Base-by-base conservation (phyloP, 2,113 vertebrate genomes). In the Myiozetetes cayanensis region DNA sequence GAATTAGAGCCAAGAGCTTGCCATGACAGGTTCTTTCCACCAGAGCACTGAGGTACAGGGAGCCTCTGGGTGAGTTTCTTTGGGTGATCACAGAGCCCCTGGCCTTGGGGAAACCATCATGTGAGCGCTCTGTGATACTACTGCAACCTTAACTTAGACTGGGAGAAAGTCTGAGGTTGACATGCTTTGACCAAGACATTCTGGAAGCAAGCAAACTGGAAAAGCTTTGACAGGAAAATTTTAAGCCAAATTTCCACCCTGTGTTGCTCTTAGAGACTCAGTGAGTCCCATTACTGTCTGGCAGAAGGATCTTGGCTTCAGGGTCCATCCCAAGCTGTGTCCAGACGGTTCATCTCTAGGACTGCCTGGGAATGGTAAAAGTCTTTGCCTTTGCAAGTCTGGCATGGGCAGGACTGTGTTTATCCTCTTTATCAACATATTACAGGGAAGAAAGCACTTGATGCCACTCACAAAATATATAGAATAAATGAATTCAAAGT, bases 211-310 rank as follows among this genome's bases (percentile, higher is more conserved):
- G 24, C 15, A 72, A 49, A 22, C 30, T 93, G 80, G 70, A 82
- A 93, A 68, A 76, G 62, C 19, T 76, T 58, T 86, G 50, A 83
- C 41, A 80, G 46, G 78, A 76, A 82, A 58, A 65, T 28, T 37
- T 82, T 47, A 87, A 89, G 91, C 91, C 91, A 87, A 7, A 59
- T 87, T 75, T 89, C 81, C 10, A 81, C n/a, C 68, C 62, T 46
- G 24, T 53, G 53, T 14, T 53, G 41, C 41, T 93, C 17, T 91
- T 61, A 75, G 49, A 90, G n/a, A 19, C 87, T 68, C 89, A 41
- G 28, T 49, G 77, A 76, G 72, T 41, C 58, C 94, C 71, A 95
- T 94, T 96, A 95, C 18, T 89, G 21, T 43, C 91, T 96, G 93
- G 93, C 93, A 96, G 84, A 53, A 52, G n/a, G 41, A 82, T 73